These are phyloP conservation scores for Drosophila nigromelanica DNA, from an alignment of 1,140 invertebrate species.

Conservation along the genomic window DNA sequence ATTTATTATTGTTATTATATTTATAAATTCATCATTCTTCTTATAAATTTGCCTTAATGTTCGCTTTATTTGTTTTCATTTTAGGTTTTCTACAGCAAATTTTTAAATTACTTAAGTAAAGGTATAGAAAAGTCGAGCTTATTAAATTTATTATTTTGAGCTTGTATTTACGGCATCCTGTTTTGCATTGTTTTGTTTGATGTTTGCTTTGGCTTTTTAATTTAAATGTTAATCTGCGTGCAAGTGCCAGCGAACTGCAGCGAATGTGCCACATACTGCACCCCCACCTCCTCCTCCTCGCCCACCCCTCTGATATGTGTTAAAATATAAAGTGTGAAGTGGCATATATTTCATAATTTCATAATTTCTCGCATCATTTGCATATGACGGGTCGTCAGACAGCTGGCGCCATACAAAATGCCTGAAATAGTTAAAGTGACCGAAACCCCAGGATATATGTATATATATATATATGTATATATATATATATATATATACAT, in stretches of 20 bases:
- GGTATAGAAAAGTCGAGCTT: not conserved
- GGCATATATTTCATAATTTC: conserved; percentile 71
- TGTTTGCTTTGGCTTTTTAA: conserved; percentile 58
- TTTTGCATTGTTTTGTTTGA: conserved; percentile 19
- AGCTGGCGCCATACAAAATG: conserved; percentile 60
- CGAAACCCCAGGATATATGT: not conserved
- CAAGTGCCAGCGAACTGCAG: conserved; percentile 40
- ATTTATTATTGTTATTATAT: too few relatives aligned
- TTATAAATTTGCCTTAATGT: too few relatives aligned
- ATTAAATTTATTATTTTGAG: not conserved
- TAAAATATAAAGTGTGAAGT: conserved; percentile 38
- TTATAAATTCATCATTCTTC: too few relatives aligned
- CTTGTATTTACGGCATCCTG: conserved; percentile 16
- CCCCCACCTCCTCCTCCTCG: not conserved
- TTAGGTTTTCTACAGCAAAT: too few relatives aligned
- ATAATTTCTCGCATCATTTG: conserved; percentile 65
- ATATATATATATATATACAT: not conserved
- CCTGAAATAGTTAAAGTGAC: conserved; percentile 56
- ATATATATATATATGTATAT: too few relatives aligned
- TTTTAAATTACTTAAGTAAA: not conserved
- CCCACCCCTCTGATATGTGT: conserved; percentile 13
- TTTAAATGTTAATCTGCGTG: conserved; percentile 74
- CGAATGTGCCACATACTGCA: not conserved
- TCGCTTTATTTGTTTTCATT: too few relatives aligned
- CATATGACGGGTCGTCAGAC: conserved; percentile 44